Percentiles rank a stretch among this genome's conserved stretches.
phyloP scores from a whole-genome alignment of 2,797 vertebrate species.

The Nannoperca obscura region DNA sequence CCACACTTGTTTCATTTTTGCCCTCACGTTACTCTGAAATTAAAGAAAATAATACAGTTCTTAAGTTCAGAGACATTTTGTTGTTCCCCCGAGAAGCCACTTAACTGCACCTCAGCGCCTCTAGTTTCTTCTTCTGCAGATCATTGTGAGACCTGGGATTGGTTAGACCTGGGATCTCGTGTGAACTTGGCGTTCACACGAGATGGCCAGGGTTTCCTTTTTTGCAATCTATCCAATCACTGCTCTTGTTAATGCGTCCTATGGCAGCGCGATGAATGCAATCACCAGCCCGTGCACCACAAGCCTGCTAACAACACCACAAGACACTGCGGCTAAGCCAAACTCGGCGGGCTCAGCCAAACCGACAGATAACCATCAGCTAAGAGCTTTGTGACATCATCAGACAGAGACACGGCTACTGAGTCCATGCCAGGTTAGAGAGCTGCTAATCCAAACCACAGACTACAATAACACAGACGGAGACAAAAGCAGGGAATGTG shows the following conservation, averaged over 20 bases:
- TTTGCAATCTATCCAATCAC: slow-evolving; percentile 68
- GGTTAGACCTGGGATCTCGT: too few relatives aligned
- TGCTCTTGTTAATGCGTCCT: slow-evolving; percentile 62
- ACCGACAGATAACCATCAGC: slow-evolving; percentile 81
- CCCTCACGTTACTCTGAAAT: background rate
- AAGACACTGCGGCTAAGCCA: slow-evolving; percentile 72
- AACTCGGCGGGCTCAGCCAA: slow-evolving; percentile 63
- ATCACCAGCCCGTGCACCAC: slow-evolving; percentile 70
- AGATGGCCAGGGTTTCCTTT: slow-evolving; percentile 29
- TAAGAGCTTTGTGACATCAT: slow-evolving; percentile 87
- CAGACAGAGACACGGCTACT: slow-evolving; percentile 78
- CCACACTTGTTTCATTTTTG: background rate
- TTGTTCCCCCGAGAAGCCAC: background rate
- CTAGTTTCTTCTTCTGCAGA: slow-evolving; percentile 15
- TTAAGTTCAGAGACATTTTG: background rate
- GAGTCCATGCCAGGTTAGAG: slow-evolving; percentile 73
- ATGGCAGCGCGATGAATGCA: slow-evolving; percentile 69
- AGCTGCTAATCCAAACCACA: slow-evolving; percentile 79
- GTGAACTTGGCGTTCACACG: too few relatives aligned
- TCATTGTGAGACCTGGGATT: background rate
- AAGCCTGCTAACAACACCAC: slow-evolving; percentile 73
- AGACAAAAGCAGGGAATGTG: slow-evolving; percentile 76
- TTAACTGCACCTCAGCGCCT: slow-evolving; percentile 5
- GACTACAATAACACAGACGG: slow-evolving; percentile 71
- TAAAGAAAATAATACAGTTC: background rate